Evolutionary conservation across 2,113 vertebrate genomes (phyloP).

Genomic region (Philantomba maxwellii): DNA sequence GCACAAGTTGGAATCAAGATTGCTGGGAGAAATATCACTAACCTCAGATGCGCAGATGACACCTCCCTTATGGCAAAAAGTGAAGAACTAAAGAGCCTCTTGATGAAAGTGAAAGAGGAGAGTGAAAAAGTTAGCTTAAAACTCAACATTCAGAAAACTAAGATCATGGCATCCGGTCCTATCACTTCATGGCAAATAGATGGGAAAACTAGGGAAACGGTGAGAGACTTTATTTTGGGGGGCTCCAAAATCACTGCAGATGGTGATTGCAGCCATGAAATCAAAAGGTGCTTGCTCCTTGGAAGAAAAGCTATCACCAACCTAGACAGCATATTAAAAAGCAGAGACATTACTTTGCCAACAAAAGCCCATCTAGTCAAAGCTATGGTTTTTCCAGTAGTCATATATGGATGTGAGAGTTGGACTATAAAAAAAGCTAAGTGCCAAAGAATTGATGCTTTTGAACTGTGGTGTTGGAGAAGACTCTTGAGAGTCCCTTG

Average conservation of each 20-base stretch:
- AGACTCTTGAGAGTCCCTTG: neutral
- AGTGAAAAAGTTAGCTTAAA: neutral
- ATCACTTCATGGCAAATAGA: neutral
- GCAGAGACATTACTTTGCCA: neutral
- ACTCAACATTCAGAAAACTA: neutral
- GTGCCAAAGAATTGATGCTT: neutral
- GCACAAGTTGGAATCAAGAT: neutral
- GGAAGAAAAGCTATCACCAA: neutral
- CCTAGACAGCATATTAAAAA: neutral
- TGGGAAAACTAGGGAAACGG: neutral
- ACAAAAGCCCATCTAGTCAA: neutral
- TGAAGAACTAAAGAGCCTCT: neutral
- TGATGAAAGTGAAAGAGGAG: neutral
- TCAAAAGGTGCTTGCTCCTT: neutral
- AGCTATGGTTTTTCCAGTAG: neutral
- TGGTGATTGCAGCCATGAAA: neutral
- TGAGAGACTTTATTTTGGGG: neutral
- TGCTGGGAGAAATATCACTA: neutral
- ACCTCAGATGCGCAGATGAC: neutral
- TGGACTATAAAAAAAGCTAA: neutral
- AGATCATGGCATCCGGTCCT: neutral
- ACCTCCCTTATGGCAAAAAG: neutral
- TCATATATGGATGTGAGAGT: neutral
- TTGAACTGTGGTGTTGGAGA: neutral
- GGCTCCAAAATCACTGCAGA: neutral